Percentiles rank a stretch among this genome's conserved stretches.
Conservation (phyloP, 1,140 invertebrate genomes). For the Neodiprion virginianus region DNA sequence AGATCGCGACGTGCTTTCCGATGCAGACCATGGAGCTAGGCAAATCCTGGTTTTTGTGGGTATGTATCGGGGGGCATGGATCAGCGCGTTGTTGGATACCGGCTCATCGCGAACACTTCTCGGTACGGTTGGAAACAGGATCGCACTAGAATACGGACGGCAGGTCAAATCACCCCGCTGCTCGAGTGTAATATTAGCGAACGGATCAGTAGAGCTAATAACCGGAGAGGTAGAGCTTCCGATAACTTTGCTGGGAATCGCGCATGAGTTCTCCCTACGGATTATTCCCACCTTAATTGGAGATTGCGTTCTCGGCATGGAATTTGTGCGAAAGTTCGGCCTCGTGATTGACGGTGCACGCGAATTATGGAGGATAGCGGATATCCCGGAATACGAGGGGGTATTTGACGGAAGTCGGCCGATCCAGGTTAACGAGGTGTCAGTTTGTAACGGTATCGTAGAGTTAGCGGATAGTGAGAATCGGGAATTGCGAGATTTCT, state of each 20-base stretch:
- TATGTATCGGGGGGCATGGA: not conserved
- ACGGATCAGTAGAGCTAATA: not conserved
- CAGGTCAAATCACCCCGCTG: not conserved
- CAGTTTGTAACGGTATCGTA: slow-evolving; percentile 1
- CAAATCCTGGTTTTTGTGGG: not conserved
- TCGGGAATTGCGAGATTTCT: slow-evolving; percentile 2
- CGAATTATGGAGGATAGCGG: slow-evolving; percentile 11
- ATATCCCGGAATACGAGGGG: not conserved
- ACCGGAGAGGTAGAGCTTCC: not conserved
- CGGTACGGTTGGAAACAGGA: not conserved
- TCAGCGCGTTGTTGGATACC: not conserved
- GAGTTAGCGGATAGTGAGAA: not conserved
- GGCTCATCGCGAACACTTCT: too few relatives aligned
- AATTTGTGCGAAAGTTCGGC: not conserved
- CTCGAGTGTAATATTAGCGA: not conserved
- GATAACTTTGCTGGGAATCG: too few relatives aligned
- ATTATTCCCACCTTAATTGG: too few relatives aligned
- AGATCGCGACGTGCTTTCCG: not conserved
- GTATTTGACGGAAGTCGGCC: not conserved
- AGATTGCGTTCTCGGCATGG: too few relatives aligned
- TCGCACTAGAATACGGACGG: not conserved
- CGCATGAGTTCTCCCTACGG: too few relatives aligned
- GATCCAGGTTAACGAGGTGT: too few relatives aligned
- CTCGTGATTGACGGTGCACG: slow-evolving; percentile 10
- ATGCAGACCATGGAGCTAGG: not conserved